Conservation (phyloP, 2,888 invertebrate species). For the Hylaea fasciaria region DNA sequence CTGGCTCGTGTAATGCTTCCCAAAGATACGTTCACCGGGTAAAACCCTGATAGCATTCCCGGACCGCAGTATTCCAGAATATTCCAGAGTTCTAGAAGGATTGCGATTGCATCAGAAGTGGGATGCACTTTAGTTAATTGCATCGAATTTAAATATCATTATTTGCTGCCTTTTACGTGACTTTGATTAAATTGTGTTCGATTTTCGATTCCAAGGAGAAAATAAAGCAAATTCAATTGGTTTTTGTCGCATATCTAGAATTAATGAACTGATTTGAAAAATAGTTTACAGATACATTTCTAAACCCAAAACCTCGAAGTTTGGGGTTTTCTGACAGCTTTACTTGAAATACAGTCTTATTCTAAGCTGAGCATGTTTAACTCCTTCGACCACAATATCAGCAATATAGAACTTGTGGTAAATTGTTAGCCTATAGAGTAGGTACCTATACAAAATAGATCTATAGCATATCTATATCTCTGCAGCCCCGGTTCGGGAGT, state of each 20-base stretch:
- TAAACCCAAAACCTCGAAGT: no score
- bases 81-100: neutral
- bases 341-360: no score
- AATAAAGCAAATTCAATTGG: no score
- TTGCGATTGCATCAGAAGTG: conserved; percentile 12
- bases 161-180: conserved; percentile 25
- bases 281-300: no score
- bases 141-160: conserved; percentile 25
- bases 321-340: no score
- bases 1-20: conserved; percentile 15
- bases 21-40: conserved; percentile 7
- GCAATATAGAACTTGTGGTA: no score
- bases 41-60: neutral
- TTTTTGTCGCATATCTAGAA: no score
- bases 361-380: no score
- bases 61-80: conserved; percentile 3
- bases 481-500: neutral
- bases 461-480: neutral
- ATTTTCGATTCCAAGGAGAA: conserved; percentile 18
- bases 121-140: conserved; percentile 22
- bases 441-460: no score
- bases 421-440: no score
- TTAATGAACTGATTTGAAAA: no score
- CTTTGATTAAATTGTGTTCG: conserved; percentile 34
- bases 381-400: no score